These are phyloP conservation scores for Baccha elongata DNA, from an alignment of 2,888 invertebrate species.

Conservation along the genomic window DNA sequence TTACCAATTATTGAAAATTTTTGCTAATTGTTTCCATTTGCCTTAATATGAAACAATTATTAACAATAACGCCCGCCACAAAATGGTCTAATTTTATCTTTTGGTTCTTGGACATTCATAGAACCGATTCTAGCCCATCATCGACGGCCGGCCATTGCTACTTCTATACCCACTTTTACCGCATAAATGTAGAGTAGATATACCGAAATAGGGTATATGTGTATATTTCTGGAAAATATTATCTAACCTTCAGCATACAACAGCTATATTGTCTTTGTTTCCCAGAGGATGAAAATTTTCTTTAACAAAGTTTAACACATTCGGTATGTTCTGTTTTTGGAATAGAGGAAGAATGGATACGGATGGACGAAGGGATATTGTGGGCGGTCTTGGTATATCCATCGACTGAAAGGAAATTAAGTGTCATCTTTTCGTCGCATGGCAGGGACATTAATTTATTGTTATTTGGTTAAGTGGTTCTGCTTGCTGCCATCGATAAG, in stretches of 20 bases:
- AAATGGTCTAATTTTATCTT: constrained; percentile 67
- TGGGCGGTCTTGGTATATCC: constrained; percentile 43
- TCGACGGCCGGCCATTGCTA: not conserved
- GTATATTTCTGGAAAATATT: constrained; percentile 34
- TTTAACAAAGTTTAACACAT: constrained; percentile 50
- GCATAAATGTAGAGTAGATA: constrained; percentile 12
- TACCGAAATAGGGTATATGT: not conserved
- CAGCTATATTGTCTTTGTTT: not conserved
- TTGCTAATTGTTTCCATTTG: constrained; percentile 70
- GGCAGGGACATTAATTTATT: constrained; percentile 70
- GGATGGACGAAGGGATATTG: not conserved
- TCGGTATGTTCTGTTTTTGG: not conserved
- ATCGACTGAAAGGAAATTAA: constrained; percentile 71
- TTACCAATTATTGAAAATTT: constrained; percentile 68
- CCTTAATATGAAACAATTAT: constrained; percentile 70
- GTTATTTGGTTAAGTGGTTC: constrained; percentile 73
- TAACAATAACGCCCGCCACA: constrained; percentile 70
- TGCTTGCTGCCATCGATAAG: constrained; percentile 71
- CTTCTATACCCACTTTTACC: constrained; percentile 14
- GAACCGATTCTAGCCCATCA: constrained; percentile 11
- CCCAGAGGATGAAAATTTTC: constrained; percentile 14
- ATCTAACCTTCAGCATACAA: constrained; percentile 49
- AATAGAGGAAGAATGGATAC: not conserved
- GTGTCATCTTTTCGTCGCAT: constrained; percentile 72
- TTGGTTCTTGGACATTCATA: constrained; percentile 52